Conservation (phyloP, 2,797 vertebrate species). For the Alca torda region DNA sequence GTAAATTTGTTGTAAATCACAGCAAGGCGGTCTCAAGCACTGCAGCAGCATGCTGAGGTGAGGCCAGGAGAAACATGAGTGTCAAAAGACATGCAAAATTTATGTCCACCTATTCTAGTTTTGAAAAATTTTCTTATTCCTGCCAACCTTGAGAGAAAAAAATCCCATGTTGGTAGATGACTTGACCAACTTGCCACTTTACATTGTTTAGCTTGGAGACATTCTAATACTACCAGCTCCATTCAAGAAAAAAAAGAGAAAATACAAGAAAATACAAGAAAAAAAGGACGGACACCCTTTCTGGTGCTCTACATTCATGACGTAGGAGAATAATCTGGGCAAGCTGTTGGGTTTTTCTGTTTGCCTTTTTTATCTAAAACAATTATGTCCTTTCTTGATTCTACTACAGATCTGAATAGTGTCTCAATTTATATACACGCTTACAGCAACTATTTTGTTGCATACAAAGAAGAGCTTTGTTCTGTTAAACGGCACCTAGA, state of each 20-base stretch:
- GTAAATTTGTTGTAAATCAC: background rate
- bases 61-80: background rate
- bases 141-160: background rate
- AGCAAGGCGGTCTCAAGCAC: background rate
- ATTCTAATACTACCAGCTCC: background rate
- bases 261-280: background rate
- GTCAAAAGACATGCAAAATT: background rate
- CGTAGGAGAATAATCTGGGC: background rate
- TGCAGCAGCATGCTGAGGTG: background rate
- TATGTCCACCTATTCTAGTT: background rate
- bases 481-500: background rate
- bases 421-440: background rate
- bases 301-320: background rate
- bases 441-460: background rate
- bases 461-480: background rate
- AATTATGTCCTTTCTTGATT: background rate
- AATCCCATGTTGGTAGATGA: fast-evolving
- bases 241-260: background rate
- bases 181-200: background rate
- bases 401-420: background rate
- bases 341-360: background rate
- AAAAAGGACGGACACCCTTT: fast-evolving
- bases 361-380: background rate
- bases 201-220: background rate
- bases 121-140: background rate